phyloP scores from a whole-genome alignment of 2,888 invertebrate genomes.

The Geophilus truncorum region DNA sequence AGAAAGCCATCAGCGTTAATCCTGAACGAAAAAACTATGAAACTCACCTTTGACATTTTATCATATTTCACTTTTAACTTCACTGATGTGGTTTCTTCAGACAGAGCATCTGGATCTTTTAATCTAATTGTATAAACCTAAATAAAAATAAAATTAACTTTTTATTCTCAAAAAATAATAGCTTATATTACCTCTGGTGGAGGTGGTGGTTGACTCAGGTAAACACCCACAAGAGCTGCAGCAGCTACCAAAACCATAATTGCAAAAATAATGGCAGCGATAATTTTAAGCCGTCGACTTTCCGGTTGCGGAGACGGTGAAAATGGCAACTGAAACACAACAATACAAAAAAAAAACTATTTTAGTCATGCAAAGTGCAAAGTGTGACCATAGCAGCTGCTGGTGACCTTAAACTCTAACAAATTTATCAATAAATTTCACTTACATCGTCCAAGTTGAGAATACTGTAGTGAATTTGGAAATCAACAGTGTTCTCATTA shows the following conservation, averaged over 20 bases:
- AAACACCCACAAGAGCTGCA: conserved; percentile 30
- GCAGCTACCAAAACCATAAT: conserved; percentile 12
- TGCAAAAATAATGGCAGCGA: conserved; percentile 19
- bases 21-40: too few relatives aligned
- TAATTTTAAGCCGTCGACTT: conserved; percentile 28
- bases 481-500: too few relatives aligned
- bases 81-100: not conserved
- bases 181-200: conserved; percentile 29
- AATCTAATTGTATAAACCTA: conserved; percentile 8
- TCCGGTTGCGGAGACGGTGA: not conserved
- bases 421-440: not conserved
- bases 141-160: not conserved
- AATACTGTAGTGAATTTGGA: not conserved
- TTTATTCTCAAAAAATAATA: too few relatives aligned
- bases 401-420: too few relatives aligned
- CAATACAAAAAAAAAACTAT: not conserved
- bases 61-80: conserved; percentile 18
- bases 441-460: not conserved
- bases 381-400: not conserved
- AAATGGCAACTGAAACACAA: not conserved
- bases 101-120: not conserved
- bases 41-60: conserved; percentile 22
- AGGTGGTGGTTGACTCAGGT: conserved; percentile 29
- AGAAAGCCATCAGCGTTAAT: too few relatives aligned
- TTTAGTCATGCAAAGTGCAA: not conserved